Evolutionary conservation across 2,113 vertebrate species (phyloP), one percentile per base, ranked within the genome.

Genomic region (Chaetura pelagica): DNA sequence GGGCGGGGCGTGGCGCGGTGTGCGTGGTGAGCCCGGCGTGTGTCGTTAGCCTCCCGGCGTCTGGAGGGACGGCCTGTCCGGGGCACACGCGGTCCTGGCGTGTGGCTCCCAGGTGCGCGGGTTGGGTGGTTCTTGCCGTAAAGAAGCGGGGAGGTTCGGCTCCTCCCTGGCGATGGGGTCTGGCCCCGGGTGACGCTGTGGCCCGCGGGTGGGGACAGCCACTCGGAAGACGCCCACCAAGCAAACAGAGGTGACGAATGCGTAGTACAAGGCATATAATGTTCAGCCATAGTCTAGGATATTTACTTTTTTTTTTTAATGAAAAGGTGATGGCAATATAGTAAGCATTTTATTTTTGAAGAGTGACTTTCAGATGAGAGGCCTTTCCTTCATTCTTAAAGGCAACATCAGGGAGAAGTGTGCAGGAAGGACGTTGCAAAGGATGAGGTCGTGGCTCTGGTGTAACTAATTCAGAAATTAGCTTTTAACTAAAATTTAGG

Each of bases 261-360:
- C 1, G 1, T 6, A 12, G 14, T 6, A 8, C 8, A 35, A 35
- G 26, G 6, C 18, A 0, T 4, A 0, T 3, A 16, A 10, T 3
- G 27, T 34, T 38, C 19, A 10, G 3, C 42, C 13, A 2, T 6
- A 15, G 22, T 0, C 2, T 5, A 15, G 20, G 40, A 0, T 32
- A 3, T 6, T 19, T 46, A 8, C 4, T 6, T 18, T 46, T 46
- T 18, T 15, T 46, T 9, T 48, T 48, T 48, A 1, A 2, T 29
- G 32, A 40, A 27, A 46, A 38, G 30, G 4, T 10, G 4, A 19
- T 7, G 24, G 15, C 1, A 0, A 26, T 71, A 63, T 59, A 3
- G 30, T 7, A 30, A 32, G 17, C 12, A 0, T 71, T 67, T 73
- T 29, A 3, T 17, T 55, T 72, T 69, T 26, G 0, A 64, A 32